Conservation (phyloP, 2,888 invertebrate genomes). For the Megaustenia siamemsis region DNA sequence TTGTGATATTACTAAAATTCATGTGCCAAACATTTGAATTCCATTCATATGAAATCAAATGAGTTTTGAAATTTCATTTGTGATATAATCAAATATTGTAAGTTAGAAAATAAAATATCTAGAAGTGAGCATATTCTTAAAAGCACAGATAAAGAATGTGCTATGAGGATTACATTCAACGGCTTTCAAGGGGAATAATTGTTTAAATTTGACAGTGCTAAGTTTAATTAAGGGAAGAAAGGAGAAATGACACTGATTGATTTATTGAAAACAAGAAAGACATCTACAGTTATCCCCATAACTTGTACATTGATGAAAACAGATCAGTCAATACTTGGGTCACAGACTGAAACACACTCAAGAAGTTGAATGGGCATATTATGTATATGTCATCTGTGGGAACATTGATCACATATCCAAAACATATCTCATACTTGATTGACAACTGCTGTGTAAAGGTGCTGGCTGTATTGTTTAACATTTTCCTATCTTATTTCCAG, state of each 20-base stretch:
- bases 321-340: not conserved
- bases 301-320: not conserved
- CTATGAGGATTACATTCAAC: not conserved
- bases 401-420: constrained; percentile 28
- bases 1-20: constrained; percentile 35
- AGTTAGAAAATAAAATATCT: not conserved
- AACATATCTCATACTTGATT: constrained; percentile 36
- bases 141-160: not conserved
- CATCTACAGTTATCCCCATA: not conserved
- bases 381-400: not conserved
- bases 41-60: not conserved
- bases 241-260: not conserved
- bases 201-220: not conserved
- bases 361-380: not conserved
- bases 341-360: not conserved
- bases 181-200: not conserved
- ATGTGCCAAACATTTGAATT: constrained; percentile 31
- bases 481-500: constrained; percentile 22
- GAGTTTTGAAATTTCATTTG: not conserved
- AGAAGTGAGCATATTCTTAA: not conserved
- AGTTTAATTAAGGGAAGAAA: not conserved
- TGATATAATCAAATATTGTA: not conserved
- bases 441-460: constrained; percentile 39
- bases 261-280: not conserved
- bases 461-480: constrained; percentile 13